A percentile compares a stretch with the other conserved stretches of the same genome.
These are phyloP conservation scores for Clarias fuscus DNA, from an alignment of 2,797 vertebrate genomes.

Conservation along the genomic window DNA sequence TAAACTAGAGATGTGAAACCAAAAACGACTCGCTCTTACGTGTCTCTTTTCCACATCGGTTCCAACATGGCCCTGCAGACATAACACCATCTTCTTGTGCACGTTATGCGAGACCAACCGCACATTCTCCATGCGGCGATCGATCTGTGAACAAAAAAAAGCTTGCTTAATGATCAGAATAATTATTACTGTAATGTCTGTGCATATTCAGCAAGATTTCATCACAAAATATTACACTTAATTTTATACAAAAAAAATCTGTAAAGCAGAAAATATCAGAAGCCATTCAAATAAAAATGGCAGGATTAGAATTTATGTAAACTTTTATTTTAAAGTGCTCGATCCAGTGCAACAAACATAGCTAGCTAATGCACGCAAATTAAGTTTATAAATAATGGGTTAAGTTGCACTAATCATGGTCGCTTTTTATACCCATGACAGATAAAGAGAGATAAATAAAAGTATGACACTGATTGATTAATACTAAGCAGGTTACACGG, in stretches of 20 bases:
- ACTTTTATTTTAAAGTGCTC: not conserved
- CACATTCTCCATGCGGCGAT: constrained; percentile 88
- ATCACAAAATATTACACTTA: not conserved
- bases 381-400: not conserved
- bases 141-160: constrained; percentile 76
- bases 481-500: not conserved
- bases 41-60: constrained; percentile 91
- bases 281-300: not conserved
- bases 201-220: not conserved
- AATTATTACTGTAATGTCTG: not conserved
- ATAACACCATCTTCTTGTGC: constrained; percentile 85
- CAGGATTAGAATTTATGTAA: not conserved
- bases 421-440: not conserved
- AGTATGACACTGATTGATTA: not conserved
- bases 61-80: constrained; percentile 88
- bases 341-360: too few relatives aligned
- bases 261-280: not conserved
- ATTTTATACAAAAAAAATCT: not conserved
- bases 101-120: constrained; percentile 87
- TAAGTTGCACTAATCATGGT: not conserved
- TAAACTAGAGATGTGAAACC: not conserved
- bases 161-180: not conserved
- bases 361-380: not conserved
- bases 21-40: constrained; percentile 69
- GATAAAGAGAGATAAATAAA: not conserved